Evolutionary conservation across 1,140 invertebrate species (phyloP).

Genomic region (Drosophila arizonae): DNA sequence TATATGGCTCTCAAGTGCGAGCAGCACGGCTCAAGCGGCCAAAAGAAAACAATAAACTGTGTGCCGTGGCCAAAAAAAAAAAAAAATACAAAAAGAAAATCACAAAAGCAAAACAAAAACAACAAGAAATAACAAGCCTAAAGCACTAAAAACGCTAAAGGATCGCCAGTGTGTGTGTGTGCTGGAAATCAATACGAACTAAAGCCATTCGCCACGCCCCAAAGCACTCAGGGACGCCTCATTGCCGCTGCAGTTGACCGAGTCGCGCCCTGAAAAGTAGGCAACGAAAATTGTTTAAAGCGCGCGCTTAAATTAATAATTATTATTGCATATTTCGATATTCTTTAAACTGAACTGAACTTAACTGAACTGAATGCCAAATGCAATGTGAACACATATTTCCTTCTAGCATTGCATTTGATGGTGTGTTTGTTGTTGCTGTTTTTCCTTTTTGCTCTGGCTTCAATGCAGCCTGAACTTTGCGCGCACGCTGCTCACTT

Average conservation of each 20-base stretch:
- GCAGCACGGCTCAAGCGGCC: slow-evolving; percentile 35
- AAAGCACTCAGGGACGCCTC: slow-evolving; percentile 39
- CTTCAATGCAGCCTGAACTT: neutral
- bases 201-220: slow-evolving; percentile 50
- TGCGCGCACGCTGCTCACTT: slow-evolving; percentile 31
- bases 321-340: slow-evolving; percentile 1
- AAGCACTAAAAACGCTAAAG: slow-evolving; percentile 21
- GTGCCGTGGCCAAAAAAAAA: slow-evolving; percentile 48
- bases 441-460: neutral
- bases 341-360: neutral
- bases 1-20: slow-evolving; percentile 67
- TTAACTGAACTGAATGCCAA: slow-evolving; percentile 7
- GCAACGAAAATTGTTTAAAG: slow-evolving; percentile 44
- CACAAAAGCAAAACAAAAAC: too few species aligned
- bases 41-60: slow-evolving; percentile 77
- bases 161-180: slow-evolving; percentile 20
- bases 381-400: slow-evolving; percentile 9
- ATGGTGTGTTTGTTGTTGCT: neutral
- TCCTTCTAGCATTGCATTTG: neutral
- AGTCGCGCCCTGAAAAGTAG: slow-evolving; percentile 44
- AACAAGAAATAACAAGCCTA: neutral
- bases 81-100: slow-evolving; percentile 30
- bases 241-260: slow-evolving; percentile 18
- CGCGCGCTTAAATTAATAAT: slow-evolving; percentile 20
- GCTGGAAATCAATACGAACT: slow-evolving; percentile 66